Evolutionary conservation across 2,797 vertebrate genomes (phyloP), one percentile per base, ranked within the genome.

Genomic region (Bradypodion ventrale): DNA sequence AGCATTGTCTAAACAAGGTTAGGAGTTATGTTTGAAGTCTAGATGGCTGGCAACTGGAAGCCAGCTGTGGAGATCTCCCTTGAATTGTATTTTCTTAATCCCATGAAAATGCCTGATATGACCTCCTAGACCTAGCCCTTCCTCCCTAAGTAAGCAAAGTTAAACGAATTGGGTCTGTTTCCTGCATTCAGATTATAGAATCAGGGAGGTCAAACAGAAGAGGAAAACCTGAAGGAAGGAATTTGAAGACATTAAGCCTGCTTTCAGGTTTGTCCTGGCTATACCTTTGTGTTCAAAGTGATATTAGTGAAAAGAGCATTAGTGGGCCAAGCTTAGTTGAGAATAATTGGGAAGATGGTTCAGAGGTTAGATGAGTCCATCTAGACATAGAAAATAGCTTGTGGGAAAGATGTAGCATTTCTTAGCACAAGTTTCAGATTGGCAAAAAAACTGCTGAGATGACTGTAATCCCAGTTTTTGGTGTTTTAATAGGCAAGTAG

Each of bases 401-500:
- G 35, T 10, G 59, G 21, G 29, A 77, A 83, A 56, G 72, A 52
- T 0, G 0, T n/a, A 75, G 78, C 80, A 90, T 85, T 86, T 90
- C 83, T 81, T 90, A 75, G 75, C 80, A 68, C 85, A 72, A 81
- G 77, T 60, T 84, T 74, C 0, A 59, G 85, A 80, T 74, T 78
- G 80, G 65, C 86, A 89, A 82, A 72, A 84, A 83, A 81, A n/a
- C 86, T 87, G 83, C 85, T 87, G 76, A 89, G 85, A 89, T 89
- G 87, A 90, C 89, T 87, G 78, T 77, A 35, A 87, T 82, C 78
- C 84, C 82, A 87, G 85, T 87, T 81, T 89, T 93, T 87, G 91
- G 87, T 91, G 90, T 91, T 92, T 89, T 75, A 83, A 60, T 87
- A 82, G 82, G n/a, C n/a, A n/a, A n/a, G n/a, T n/a, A n/a, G n/a